These are phyloP conservation scores for Brachionichthys hirsutus DNA, from an alignment of 2,113 vertebrate species.

Conservation along the genomic window DNA sequence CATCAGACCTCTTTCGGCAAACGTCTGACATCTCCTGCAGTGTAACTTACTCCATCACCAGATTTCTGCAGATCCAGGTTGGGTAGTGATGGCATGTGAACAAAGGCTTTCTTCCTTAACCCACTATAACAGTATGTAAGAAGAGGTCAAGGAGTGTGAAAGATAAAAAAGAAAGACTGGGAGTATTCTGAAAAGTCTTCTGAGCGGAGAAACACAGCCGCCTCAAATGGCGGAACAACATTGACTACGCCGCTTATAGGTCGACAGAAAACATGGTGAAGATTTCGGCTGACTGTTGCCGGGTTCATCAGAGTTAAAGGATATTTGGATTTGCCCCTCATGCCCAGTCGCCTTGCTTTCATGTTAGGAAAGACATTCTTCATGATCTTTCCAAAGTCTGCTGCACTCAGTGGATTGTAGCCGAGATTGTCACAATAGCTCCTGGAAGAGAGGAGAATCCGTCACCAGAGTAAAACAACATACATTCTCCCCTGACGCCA, in stretches of 20 bases:
- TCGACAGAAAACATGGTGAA: too few relatives aligned
- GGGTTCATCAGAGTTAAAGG: conserved; percentile 77
- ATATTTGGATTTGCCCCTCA: conserved; percentile 99
- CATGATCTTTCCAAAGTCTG: conserved; percentile 99
- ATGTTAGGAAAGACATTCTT: conserved; percentile 99
- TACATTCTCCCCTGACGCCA: background rate
- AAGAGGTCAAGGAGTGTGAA: conserved; percentile 83
- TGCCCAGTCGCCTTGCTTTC: conserved; percentile 98
- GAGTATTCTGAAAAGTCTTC: too few relatives aligned
- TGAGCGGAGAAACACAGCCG: too few relatives aligned
- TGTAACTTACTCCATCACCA: conserved; percentile 88
- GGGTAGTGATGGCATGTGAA: conserved; percentile 97
- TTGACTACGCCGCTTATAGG: too few relatives aligned
- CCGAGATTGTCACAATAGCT: conserved; percentile 99
- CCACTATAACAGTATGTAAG: conserved; percentile 98
- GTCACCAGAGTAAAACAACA: background rate
- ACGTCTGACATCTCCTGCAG: background rate
- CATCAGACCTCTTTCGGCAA: background rate
- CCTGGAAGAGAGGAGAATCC: conserved; percentile 76
- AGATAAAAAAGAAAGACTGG: too few relatives aligned
- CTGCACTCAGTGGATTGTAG: conserved; percentile 98
- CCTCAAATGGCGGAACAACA: too few relatives aligned
- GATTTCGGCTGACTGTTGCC: background rate
- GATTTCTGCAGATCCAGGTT: conserved; percentile 96
- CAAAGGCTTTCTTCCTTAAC: conserved; percentile 98